Evolutionary conservation across 92 coral and sea anemone genomes (phyloP).

Genomic region (Umimayanthus kanabou): DNA sequence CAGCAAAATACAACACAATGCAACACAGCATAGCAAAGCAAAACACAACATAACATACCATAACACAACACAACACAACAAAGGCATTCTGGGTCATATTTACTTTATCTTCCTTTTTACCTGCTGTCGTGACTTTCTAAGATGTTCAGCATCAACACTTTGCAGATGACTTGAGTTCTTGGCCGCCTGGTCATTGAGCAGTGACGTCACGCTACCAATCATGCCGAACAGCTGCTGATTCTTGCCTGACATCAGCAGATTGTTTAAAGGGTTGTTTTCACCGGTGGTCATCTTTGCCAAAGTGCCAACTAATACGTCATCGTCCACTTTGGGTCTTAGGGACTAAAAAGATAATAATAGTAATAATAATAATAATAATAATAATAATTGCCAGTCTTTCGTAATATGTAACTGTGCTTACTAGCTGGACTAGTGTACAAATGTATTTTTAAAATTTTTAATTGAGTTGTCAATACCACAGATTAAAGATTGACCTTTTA

Average conservation of each 20-base stretch:
- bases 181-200: constrained; percentile 56
- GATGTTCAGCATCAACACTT: constrained; percentile 7
- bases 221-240: constrained; percentile 53
- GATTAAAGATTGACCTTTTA: too few relatives aligned
- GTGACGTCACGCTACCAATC: constrained; percentile 60
- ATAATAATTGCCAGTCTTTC: too few relatives aligned
- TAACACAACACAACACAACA: too few relatives aligned
- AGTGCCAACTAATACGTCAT: constrained; percentile 52
- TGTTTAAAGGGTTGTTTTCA: constrained; percentile 44
- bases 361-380: too few relatives aligned
- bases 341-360: constrained; percentile 44
- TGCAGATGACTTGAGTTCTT: background rate
- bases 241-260: constrained; percentile 61
- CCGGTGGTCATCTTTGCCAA: constrained; percentile 56
- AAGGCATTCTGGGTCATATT: too few relatives aligned
- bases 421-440: too few relatives aligned
- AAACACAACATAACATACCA: too few relatives aligned
- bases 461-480: too few relatives aligned
- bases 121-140: constrained; percentile 34
- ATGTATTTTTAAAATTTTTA: too few relatives aligned
- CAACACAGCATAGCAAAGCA: background rate
- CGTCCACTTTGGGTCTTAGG: constrained; percentile 48
- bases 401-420: too few relatives aligned
- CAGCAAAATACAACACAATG: too few relatives aligned
- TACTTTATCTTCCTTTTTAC: constrained; percentile 7